These are phyloP conservation scores for Bujurquina vittata DNA, from an alignment of 2,113 vertebrate genomes.

Conservation along the genomic window DNA sequence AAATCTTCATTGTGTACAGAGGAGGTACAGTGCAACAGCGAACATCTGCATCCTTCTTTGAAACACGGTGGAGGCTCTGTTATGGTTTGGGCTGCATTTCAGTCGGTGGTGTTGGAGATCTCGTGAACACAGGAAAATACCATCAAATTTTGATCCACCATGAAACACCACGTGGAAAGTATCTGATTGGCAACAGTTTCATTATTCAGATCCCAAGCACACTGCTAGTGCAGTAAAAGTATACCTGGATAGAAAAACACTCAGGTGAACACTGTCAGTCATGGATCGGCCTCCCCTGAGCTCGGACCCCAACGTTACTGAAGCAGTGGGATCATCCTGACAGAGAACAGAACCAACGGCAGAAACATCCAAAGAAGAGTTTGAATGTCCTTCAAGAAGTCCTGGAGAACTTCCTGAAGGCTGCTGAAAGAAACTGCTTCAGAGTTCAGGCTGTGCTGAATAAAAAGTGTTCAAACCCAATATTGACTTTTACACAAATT, in stretches of 20 bases:
- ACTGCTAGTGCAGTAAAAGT: background rate
- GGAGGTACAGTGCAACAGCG: background rate
- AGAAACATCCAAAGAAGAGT: background rate
- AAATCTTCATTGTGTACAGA: too few species aligned
- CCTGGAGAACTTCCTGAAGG: background rate
- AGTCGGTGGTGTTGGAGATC: background rate
- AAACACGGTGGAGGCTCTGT: background rate
- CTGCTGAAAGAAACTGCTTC: background rate
- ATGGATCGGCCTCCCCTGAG: too few species aligned
- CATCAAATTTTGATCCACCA: background rate
- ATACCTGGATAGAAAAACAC: background rate
- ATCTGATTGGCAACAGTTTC: background rate
- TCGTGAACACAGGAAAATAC: too few species aligned
- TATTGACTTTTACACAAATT: too few species aligned
- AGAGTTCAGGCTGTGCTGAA: background rate
- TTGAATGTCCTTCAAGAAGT: accelerated
- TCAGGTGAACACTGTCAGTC: background rate
- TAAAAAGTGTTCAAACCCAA: too few species aligned
- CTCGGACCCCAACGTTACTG: background rate
- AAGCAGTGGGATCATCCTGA: background rate
- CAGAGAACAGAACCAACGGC: background rate
- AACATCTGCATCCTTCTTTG: background rate
- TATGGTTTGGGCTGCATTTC: background rate
- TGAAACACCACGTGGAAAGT: background rate
- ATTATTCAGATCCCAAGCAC: background rate